A percentile compares a stretch with the other conserved stretches of the same genome.
phyloP scores from a whole-genome alignment of 2,888 invertebrate genomes.

The Tridacna gigas region DNA sequence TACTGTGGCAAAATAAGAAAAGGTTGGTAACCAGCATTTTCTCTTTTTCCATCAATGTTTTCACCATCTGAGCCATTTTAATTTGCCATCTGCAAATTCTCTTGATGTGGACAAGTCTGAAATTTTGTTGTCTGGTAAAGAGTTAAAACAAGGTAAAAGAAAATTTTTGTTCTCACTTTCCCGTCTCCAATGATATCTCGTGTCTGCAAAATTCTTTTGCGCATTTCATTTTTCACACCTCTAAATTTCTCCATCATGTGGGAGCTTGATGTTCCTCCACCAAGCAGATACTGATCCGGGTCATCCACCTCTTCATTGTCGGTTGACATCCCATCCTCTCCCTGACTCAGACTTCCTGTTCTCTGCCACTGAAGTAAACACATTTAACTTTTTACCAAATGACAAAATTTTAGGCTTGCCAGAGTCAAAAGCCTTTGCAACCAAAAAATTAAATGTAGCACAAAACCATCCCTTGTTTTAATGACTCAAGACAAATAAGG shows the following conservation, averaged over 20 bases:
- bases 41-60: no score
- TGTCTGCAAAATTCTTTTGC: constrained; percentile 60
- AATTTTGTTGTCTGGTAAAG: neutral
- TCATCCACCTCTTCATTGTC: constrained; percentile 73
- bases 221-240: constrained; percentile 64
- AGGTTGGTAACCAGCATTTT: neutral
- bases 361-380: constrained; percentile 67
- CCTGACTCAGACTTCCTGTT: constrained; percentile 73
- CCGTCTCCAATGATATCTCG: constrained; percentile 63
- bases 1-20: neutral
- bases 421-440: no score
- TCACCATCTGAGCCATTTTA: no score
- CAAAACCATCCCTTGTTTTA: no score
- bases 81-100: no score
- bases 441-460: no score
- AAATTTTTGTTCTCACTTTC: constrained; percentile 35
- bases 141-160: neutral
- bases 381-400: no score
- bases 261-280: constrained; percentile 53
- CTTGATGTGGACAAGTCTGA: neutral
- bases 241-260: constrained; percentile 62
- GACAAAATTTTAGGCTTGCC: no score
- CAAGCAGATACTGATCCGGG: constrained; percentile 58
- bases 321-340: constrained; percentile 76
- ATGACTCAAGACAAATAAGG: no score